Evolutionary conservation across 2,113 vertebrate species (phyloP), one percentile per base, ranked within the genome.

Genomic region (Xenopus borealis): DNA sequence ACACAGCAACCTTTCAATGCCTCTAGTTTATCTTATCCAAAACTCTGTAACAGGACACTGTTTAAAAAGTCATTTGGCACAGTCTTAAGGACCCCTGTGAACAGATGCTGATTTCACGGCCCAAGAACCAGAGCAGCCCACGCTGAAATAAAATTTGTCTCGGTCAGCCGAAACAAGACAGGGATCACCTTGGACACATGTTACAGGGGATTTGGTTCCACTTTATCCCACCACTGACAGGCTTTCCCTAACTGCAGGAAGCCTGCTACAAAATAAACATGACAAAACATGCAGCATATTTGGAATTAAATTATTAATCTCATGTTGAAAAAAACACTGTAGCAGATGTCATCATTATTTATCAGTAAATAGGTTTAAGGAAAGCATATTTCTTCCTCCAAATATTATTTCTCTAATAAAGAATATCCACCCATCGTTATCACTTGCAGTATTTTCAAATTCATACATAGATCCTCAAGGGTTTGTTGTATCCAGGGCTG

Each of bases 91-190:
- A 50, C 57, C 58, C 40, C 19, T 62, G 20, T 50, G 69, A 71
- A 71, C 69, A 71, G 69, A 71, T 71, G 69, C 62, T 62, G 59
- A 71, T 71, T 71, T 71, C 69, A 71, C 45, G 69, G 69, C 10
- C 57, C 45, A 71, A 62, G 45, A 62, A 58, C 59, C 58, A 45
- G 40, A 71, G 69, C 69, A 71, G 59, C 69, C 55, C 40, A 62
- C 55, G 69, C 69, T 71, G 58, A 71, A 71, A 71, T 71, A 62
- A 71, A 71, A 71, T 71, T 71, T 50, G 69, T 71, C 69, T 62
- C 59, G 69, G 69, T 71, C 69, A 62, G 58, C 40, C 12, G 62
- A 62, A 71, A 71, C 69, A 71, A 71, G 69, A 45, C 69, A 62
- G 44, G 40, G 40, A 71, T 71, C 69, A 71, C 69, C 58, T 71